phyloP scores from a whole-genome alignment of 2,888 invertebrate genomes.

The Pristionchus exspectatus region DNA sequence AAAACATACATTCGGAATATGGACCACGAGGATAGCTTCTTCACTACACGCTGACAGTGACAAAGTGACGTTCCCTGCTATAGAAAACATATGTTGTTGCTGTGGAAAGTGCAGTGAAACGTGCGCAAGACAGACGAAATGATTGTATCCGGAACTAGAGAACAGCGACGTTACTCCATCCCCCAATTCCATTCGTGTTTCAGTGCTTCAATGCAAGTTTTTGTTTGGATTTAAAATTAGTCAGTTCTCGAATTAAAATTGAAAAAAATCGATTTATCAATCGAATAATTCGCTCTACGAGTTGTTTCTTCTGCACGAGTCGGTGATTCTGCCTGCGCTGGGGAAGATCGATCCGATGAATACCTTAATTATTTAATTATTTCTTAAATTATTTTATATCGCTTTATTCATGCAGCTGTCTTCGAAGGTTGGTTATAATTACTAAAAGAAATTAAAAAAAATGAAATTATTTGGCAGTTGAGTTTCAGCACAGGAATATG shows the following conservation, averaged over 20 bases:
- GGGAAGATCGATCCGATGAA: constrained; percentile 76
- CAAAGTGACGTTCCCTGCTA: neutral
- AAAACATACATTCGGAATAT: no score
- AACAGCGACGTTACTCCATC: neutral
- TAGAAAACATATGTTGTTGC: neutral
- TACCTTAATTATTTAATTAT: constrained; percentile 59
- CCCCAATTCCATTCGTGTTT: neutral
- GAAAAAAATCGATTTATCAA: neutral
- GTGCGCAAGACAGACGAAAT: neutral
- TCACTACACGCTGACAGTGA: neutral
- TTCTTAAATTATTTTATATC: neutral
- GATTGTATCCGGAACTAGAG: neutral
- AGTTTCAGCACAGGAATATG: neutral
- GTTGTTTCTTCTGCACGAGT: constrained; percentile 68
- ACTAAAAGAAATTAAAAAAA: neutral
- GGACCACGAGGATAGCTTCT: neutral
- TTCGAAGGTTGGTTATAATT: neutral
- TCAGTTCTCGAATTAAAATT: no score
- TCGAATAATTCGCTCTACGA: neutral
- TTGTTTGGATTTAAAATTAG: neutral
- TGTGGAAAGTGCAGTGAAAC: neutral
- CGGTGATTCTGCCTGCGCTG: constrained; percentile 74
- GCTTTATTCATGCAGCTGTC: no score
- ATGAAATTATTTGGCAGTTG: no score
- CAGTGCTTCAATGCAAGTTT: neutral